Base-by-base conservation (phyloP, 2,888 invertebrate species). In the Epinotia brunnichana region DNA sequence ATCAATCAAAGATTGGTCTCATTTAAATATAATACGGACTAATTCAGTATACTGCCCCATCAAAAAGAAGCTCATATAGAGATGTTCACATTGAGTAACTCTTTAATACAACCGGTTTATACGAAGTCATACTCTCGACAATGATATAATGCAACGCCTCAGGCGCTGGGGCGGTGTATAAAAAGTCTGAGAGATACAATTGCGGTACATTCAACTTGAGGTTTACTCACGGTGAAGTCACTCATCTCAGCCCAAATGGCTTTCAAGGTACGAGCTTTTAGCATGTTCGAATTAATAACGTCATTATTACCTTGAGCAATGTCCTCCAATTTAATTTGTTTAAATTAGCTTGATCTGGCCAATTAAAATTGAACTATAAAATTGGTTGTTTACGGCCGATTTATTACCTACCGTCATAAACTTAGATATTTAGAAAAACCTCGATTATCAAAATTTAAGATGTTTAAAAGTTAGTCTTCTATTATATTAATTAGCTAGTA, bases 151-250 rank as follows among this genome's bases (percentile, higher is more conserved):
- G 86, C 84, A 86, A 81, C 77, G 85, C 85, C 86, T 74, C 82
- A 78, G 85, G 85, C 86, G 78, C 67, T 77, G 74, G 74, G 29
- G 81, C 79, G 77, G 61, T 75, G 78, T 91, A 92, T 91, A 92
- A 90, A 90, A 90, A 88, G 82, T 84, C 79, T 68, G 80, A 73
- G 79, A 81, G 76, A 76, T 75, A 76, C 78, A 78, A 82, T 83
- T 81, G 75, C 76, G 76, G 84, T 83, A 91, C 91, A 92, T 90
- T 92, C 87, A 85, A 86, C 83, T 88, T 85, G 86, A 85, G 85
- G 77, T 84, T 80, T 84, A 78, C 86, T 87, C 85, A 79, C 77
- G 79, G 87, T 84, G 81, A 86, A 88, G 88, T 88, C 87, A 88
- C 83, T 79, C 79, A 80, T 80, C 76, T 77, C 74, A 76, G 69